These are phyloP conservation scores for Plestiodon gilberti DNA, from an alignment of 2,113 vertebrate genomes.

Conservation along the genomic window DNA sequence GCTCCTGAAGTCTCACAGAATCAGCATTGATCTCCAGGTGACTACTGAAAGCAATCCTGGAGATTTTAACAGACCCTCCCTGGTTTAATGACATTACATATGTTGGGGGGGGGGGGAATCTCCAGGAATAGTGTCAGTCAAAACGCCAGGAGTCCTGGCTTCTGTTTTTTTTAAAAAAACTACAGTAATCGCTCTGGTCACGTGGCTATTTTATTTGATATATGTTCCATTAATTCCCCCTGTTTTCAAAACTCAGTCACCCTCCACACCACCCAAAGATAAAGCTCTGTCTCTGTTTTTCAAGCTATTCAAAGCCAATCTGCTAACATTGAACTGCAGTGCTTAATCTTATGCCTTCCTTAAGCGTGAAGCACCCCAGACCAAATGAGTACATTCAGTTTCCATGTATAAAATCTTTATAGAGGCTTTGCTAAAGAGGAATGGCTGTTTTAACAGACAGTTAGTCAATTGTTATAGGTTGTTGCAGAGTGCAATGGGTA, in stretches of 20 bases:
- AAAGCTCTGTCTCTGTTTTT: not conserved
- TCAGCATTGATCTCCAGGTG: too few species aligned
- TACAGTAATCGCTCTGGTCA: not conserved
- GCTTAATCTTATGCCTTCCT: not conserved
- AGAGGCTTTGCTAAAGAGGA: not conserved
- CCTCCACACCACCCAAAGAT: not conserved
- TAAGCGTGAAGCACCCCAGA: not conserved
- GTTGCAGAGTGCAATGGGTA: conserved; percentile 2
- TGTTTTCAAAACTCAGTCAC: not conserved
- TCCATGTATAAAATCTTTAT: conserved; percentile 16
- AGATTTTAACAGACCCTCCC: too few species aligned
- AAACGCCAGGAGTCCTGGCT: too few species aligned
- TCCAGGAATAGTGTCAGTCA: too few species aligned
- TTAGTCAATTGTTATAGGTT: conserved; percentile 19
- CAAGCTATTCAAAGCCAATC: not conserved
- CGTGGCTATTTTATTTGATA: not conserved
- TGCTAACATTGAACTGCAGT: not conserved
- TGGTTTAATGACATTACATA: too few species aligned
- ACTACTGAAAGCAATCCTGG: too few species aligned
- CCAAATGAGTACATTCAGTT: conserved; percentile 3
- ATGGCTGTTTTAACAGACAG: conserved; percentile 25
- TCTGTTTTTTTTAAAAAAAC: not conserved
- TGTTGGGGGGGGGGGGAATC: too few species aligned
- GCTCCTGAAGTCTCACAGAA: not conserved
- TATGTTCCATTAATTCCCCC: not conserved